Evolutionary conservation across 2,797 vertebrate species (phyloP).

Genomic region (Tokudaia tokunoshimensis): DNA sequence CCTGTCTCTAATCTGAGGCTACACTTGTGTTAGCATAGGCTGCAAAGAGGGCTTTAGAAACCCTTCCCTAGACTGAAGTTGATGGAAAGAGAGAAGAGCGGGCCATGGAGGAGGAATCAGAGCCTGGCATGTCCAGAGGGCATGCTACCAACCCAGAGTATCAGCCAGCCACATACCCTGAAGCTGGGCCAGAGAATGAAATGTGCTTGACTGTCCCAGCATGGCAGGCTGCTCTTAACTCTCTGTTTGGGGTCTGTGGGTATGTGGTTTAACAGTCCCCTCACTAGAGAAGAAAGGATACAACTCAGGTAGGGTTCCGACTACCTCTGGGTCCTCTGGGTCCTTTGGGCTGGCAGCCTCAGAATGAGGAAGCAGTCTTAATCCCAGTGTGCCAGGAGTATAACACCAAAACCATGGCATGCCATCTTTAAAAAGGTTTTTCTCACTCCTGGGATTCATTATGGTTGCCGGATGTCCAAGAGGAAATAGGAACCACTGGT

Average conservation of each 20-base stretch:
- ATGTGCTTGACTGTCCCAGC: not conserved
- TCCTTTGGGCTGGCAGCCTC: not conserved
- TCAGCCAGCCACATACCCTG: not conserved
- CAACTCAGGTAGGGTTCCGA: not conserved
- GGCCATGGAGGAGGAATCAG: rapidly evolving
- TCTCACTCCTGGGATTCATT: not conserved
- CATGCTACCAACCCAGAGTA: not conserved
- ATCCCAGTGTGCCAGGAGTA: not conserved
- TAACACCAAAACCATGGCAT: not conserved
- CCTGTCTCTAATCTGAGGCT: not conserved
- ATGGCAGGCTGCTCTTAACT: not conserved
- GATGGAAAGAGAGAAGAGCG: not conserved
- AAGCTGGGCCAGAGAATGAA: not conserved
- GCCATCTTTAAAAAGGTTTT: not conserved
- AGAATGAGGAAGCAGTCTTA: not conserved
- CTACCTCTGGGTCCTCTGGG: not conserved
- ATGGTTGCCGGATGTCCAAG: not conserved
- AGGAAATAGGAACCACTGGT: not conserved
- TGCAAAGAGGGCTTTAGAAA: not conserved
- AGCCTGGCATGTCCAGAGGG: not conserved
- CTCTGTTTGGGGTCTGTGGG: not conserved
- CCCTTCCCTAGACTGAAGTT: not conserved
- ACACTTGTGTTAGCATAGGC: not conserved
- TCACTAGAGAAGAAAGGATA: too few relatives aligned
- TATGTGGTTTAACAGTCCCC: not conserved